Base-by-base conservation (phyloP, 2,888 invertebrate species). In the Drosophila rellima region DNA sequence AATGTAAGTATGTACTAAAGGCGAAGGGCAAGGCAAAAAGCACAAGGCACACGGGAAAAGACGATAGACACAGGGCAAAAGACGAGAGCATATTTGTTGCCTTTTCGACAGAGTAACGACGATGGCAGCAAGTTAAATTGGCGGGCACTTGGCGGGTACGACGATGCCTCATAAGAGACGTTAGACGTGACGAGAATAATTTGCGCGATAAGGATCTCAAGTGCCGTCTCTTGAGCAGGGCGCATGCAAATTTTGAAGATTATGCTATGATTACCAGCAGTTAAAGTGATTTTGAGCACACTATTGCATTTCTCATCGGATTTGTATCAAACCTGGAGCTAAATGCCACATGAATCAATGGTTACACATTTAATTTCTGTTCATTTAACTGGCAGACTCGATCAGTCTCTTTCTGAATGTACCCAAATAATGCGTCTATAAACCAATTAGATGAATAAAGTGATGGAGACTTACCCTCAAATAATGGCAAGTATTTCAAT, bases 161-260 rank as follows among this genome's bases (percentile, higher is more conserved):
- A 69, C 64, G 67, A 80, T 75, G 68, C 73, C 70, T 82, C 23
- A 55, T 42, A 31, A 80, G 73, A 72, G 72, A 80, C 79, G 73
- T 79, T 82, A 89, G 87, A 91, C 91, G 91, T 91, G 91, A 91
- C 81, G 81, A 88, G 91, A 90, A 91, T 91, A 91, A 91, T 91
- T 88, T 89, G 78, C 61, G 67, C 68, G 88, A 90, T 90, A 88
- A 86, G 78, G 74, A 91, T 90, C 87, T 83, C 77, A 79, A 91
- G 84, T 81, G 77, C 80, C 83, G 67, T 71, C 72, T 69, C 71
- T 79, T 60, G 66, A 77, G 77, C 70, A 77, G 77, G 75, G 81
- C 76, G 82, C 86, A 91, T 91, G 91, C 91, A 91, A 91, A 91
- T 91, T 90, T 91, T 69, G 63, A 83, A 91, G 90, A 91, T 91